Conservation (phyloP, 2,888 invertebrate species). For the Acrocyrtus sp. region DNA sequence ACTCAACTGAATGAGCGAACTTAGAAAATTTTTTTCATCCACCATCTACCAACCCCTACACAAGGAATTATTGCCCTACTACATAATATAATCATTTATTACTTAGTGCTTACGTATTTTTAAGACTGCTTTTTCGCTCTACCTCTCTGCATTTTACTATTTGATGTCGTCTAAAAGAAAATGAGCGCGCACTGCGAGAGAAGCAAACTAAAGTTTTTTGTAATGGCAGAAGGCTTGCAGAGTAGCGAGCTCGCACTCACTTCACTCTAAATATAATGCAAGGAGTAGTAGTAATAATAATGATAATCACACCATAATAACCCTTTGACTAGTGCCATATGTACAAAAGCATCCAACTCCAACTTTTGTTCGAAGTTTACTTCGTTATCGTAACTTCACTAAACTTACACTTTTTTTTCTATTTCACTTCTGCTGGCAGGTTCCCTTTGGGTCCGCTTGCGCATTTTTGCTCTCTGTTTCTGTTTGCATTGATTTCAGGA, state of each 20-base stretch:
- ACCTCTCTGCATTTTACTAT: background rate
- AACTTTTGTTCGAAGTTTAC: no score
- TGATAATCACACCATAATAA: no score
- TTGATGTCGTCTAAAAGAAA: background rate
- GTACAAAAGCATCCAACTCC: no score
- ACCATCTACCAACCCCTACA: background rate
- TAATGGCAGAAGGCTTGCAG: no score
- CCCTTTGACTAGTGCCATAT: no score
- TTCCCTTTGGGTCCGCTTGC: background rate
- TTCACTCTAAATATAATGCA: no score
- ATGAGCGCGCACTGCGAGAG: no score
- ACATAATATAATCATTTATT: background rate
- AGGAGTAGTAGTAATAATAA: no score
- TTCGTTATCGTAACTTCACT: conserved; percentile 1
- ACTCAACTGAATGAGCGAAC: conserved; percentile 22
- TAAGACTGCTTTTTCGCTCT: background rate
- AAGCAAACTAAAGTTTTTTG: no score
- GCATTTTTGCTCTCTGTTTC: background rate
- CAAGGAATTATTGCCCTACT: background rate
- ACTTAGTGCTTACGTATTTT: background rate
- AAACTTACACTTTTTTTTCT: background rate
- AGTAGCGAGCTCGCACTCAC: no score
- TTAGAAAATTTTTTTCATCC: conserved; percentile 2
- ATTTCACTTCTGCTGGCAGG: background rate
- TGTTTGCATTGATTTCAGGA: background rate